Conservation (phyloP, 2,113 vertebrate genomes). For the Alligator sinensis region DNA sequence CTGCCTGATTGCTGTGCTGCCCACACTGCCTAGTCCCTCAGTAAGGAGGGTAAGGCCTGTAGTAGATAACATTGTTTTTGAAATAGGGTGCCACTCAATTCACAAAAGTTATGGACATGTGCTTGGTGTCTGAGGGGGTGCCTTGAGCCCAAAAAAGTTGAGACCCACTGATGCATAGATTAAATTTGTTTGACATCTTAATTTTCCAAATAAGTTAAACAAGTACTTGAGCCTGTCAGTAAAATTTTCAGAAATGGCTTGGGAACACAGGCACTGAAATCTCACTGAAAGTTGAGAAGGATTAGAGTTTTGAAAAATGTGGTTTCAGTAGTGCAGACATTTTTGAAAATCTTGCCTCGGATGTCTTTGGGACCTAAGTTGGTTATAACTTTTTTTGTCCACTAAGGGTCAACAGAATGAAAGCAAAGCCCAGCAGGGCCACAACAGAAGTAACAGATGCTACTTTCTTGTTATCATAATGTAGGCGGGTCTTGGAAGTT, state of each 20-base stretch:
- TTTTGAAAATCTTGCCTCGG: background rate
- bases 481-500: accelerated
- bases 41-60: no score
- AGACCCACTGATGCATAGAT: background rate
- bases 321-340: background rate
- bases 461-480: background rate
- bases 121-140: no score
- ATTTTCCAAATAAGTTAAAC: background rate
- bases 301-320: background rate
- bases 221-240: background rate
- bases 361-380: background rate
- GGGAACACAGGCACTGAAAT: background rate
- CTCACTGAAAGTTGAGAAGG: no score
- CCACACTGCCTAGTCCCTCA: no score
- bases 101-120: no score
- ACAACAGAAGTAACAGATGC: background rate
- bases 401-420: background rate
- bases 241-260: background rate
- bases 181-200: background rate
- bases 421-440: background rate
- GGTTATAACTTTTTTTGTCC: background rate
- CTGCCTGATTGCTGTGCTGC: no score
- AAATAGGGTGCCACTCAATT: no score
- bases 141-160: no score
- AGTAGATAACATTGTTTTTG: no score